Evolutionary conservation across 1,140 invertebrate species (phyloP), one percentile per base, ranked within the genome.

Genomic region (Drosophila pallidifrons): DNA sequence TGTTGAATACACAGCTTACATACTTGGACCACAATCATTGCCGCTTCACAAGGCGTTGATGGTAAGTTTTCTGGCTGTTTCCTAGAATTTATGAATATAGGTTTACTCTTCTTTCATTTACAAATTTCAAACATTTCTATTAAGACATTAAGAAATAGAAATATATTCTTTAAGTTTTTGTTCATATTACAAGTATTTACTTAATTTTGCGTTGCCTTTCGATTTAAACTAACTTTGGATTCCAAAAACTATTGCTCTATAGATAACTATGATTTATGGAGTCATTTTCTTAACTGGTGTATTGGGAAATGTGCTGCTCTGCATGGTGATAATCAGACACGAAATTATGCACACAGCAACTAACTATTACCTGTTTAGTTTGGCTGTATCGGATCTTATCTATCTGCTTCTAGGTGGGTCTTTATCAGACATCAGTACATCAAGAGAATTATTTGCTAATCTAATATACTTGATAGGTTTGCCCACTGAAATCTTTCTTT

Each of bases 311-410:
- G 91, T 97, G 20, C 94, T 95, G 1, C 98, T 98, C 6, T 99
- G 98, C 86, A 94, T 97, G 41, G 98, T 99, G 1, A 98, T 99
- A 52, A 94, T 96, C 2, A 95, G 95, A 59, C 97, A 98, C 89
- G 94, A 95, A 59, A 94, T 95, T 1, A 96, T 98, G 95, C 96
- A 96, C 77, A 96, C 96, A 1, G 95, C 96, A 0, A 97, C 96
- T 0, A 99, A 99, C 90, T 99, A 98, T 88, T 99, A 99, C 92
- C 94, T 99, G 73, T 98, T 99, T 93, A 98, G 96, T 91, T 92
- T 97, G 80, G 96, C 96, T 0, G 93, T 97, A 28, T 96, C 96
- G 3, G 96, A 97, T 92, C 91, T 97, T 6, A 94, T 95, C 41
- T 94, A 96, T 70, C 92, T 97, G n/a, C 91, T 96, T 11, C 94